phyloP scores from a whole-genome alignment of 2,797 vertebrate genomes.

The Typhlichthys subterraneus region DNA sequence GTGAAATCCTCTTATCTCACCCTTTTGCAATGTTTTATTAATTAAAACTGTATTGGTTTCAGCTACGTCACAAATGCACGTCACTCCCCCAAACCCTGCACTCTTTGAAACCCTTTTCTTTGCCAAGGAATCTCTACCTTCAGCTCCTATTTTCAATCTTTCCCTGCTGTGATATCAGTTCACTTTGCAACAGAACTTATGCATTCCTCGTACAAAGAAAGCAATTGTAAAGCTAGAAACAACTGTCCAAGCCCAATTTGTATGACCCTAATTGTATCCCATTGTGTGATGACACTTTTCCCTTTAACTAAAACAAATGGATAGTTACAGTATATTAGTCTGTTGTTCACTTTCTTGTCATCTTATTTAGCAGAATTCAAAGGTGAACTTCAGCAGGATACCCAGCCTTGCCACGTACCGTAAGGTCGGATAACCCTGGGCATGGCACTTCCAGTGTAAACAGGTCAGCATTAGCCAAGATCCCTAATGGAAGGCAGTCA shows the following conservation, averaged over 20 bases:
- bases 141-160: constrained; percentile 18
- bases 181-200: background rate
- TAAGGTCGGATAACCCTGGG: constrained; percentile 19
- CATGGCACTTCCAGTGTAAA: constrained; percentile 21
- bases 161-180: constrained; percentile 3
- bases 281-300: constrained; percentile 5
- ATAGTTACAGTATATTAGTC: background rate
- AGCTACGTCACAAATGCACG: constrained; percentile 34
- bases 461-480: constrained; percentile 12
- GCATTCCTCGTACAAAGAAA: background rate
- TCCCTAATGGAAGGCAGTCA: background rate
- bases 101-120: constrained; percentile 27
- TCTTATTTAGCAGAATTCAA: constrained; percentile 45
- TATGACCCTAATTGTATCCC: constrained; percentile 2
- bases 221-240: background rate
- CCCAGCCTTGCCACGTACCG: constrained; percentile 1
- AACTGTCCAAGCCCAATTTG: background rate
- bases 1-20: constrained; percentile 29
- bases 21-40: constrained; percentile 30
- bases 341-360: constrained; percentile 16
- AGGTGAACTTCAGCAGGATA: constrained; percentile 46
- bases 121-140: constrained; percentile 38
- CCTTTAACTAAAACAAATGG: background rate
- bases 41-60: constrained; percentile 35
- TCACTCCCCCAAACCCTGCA: constrained; percentile 25